Percentiles rank a stretch among this genome's conserved stretches.
Evolutionary conservation across 2,888 invertebrate genomes (phyloP).

Genomic region (Timandra comae): DNA sequence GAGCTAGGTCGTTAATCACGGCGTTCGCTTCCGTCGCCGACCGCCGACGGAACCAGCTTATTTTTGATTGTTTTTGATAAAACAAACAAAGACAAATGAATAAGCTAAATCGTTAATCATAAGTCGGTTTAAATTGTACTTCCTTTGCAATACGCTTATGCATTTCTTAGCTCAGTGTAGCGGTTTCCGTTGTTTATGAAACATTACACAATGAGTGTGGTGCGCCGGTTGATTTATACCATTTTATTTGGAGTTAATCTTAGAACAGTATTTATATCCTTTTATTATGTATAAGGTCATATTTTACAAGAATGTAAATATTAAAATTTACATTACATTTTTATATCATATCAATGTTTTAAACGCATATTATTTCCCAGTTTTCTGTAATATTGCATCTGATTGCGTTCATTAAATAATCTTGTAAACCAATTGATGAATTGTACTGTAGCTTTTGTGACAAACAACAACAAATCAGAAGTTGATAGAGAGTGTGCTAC

Average conservation of each 20-base stretch:
- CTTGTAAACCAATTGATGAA: too few species aligned
- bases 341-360: too few species aligned
- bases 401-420: too few species aligned
- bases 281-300: too few species aligned
- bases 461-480: not conserved
- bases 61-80: constrained; percentile 74
- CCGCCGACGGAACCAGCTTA: constrained; percentile 60
- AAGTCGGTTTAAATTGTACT: constrained; percentile 46
- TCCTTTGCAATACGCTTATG: constrained; percentile 33
- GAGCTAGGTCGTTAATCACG: constrained; percentile 64
- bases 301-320: too few species aligned
- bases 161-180: constrained; percentile 27
- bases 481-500: not conserved
- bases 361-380: too few species aligned
- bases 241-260: constrained; percentile 13
- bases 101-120: constrained; percentile 59
- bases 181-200: constrained; percentile 26
- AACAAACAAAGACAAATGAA: constrained; percentile 66
- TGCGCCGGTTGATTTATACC: constrained; percentile 18
- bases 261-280: constrained; percentile 11
- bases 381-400: too few species aligned
- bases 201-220: constrained; percentile 17
- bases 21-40: constrained; percentile 52
- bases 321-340: too few species aligned
- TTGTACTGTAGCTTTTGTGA: too few species aligned